Evolutionary conservation across 2,797 vertebrate genomes (phyloP), one percentile per base, ranked within the genome.

Genomic region (Muscicapa striata): DNA sequence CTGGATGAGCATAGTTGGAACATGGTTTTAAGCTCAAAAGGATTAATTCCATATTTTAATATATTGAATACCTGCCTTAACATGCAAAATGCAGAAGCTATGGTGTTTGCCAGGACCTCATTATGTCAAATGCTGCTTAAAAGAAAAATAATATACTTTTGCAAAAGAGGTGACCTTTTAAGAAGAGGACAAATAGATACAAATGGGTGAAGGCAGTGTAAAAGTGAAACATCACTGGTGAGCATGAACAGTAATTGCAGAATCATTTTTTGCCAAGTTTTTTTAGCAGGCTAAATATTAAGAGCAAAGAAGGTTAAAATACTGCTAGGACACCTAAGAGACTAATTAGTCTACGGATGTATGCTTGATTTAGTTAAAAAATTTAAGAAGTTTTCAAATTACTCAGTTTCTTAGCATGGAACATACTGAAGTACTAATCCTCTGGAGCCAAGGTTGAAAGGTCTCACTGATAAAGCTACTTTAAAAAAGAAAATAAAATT

Each of bases 391-490:
- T 89, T 89, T 93, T 91, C 6, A 70, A 91, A 82, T 83, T 91
- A 86, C 72, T 94, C 59, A 63, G 69, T 90, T 94, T 95, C 69
- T 86, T 90, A 74, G 58, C 67, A 45, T 34, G 20, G 36, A 90
- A 76, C 69, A 81, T 87, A 81, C 10, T 74, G 75, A 79, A 75
- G 82, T 89, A 91, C 84, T 92, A 57, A 86, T 84, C 75, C 58
- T 81, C 51, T 90, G 89, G 76, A 92, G 86, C 85, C 79, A 93
- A 91, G 67, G 74, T 79, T 95, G 94, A 89, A 92, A 81, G 36
- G 54, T 89, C 76, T 90, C 46, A 79, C 87, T 76, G 80, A 81
- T 62, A 59, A 84, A 69, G 10, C 34, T 79, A 62, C 40, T 90
- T 70, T 38, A 41, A 45, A 72, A 51, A 38, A 54, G 48, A 46